These are phyloP conservation scores for Budorcas taxicolor DNA, from an alignment of 2,113 vertebrate genomes.

Conservation along the genomic window DNA sequence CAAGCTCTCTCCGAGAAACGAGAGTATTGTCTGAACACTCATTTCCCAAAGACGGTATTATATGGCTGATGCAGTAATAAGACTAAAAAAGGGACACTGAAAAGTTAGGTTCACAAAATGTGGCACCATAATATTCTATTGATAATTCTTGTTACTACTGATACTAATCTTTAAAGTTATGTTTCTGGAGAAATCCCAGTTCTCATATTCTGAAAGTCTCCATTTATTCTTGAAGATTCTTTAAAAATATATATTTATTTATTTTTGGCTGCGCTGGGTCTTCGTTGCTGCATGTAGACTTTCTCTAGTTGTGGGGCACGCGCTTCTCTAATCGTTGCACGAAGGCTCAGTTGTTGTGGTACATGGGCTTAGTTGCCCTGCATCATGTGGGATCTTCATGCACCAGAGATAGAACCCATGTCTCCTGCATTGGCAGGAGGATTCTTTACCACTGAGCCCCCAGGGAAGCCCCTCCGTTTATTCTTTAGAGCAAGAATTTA, in stretches of 20 bases:
- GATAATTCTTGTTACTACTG: neutral
- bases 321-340: neutral
- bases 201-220: neutral
- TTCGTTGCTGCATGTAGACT: neutral
- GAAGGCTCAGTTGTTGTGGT: neutral
- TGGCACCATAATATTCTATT: neutral
- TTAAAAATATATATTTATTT: neutral
- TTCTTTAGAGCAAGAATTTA: neutral
- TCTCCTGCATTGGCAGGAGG: neutral
- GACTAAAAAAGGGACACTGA: neutral
- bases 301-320: fast-evolving
- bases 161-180: neutral
- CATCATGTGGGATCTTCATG: neutral
- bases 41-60: neutral
- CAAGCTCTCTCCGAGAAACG: neutral
- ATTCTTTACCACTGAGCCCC: neutral
- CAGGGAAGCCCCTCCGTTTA: neutral
- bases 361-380: neutral
- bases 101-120: neutral
- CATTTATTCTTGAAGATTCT: neutral
- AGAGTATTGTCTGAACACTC: neutral
- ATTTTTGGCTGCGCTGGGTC: neutral
- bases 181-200: neutral
- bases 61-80: neutral
- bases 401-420: neutral